A percentile compares a stretch with the other conserved stretches of the same genome.
Evolutionary conservation across 2,113 vertebrate species (phyloP).

Genomic region (Elgaria multicarinata): DNA sequence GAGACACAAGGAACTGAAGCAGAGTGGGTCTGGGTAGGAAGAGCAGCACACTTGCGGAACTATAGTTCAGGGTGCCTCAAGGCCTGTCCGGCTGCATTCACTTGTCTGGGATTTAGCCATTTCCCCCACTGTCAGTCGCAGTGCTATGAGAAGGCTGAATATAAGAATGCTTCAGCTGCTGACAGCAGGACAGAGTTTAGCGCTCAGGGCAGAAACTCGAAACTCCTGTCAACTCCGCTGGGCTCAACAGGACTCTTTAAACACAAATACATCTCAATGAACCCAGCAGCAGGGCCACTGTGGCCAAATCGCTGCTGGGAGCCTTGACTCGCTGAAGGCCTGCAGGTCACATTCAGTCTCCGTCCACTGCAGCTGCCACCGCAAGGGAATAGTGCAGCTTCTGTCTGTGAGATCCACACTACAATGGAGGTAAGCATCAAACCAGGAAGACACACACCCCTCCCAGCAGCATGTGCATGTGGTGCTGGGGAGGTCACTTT

Average conservation of each 20-base stretch:
- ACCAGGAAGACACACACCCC: background rate
- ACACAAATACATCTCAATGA: slow-evolving; percentile 8
- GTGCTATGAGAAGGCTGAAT: background rate
- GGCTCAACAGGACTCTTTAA: slow-evolving; percentile 8
- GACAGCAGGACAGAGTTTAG: background rate
- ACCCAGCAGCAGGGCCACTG: background rate
- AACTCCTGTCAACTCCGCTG: slow-evolving; percentile 5
- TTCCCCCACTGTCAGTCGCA: background rate
- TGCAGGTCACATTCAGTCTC: background rate
- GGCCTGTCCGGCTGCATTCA: background rate
- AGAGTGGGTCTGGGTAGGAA: background rate
- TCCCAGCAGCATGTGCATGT: no score
- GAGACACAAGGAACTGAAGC: background rate
- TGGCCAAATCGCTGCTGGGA: slow-evolving; percentile 6
- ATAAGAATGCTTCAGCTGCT: background rate
- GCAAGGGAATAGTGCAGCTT: background rate
- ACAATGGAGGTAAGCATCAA: background rate
- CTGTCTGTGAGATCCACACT: background rate
- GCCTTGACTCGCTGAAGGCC: background rate
- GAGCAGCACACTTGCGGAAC: background rate
- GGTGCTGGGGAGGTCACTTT: background rate
- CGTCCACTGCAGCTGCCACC: background rate
- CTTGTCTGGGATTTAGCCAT: background rate
- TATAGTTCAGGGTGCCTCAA: background rate
- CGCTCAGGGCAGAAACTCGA: background rate